Evolutionary conservation across 2,797 vertebrate genomes (phyloP).

Genomic region (Liasis olivaceus): DNA sequence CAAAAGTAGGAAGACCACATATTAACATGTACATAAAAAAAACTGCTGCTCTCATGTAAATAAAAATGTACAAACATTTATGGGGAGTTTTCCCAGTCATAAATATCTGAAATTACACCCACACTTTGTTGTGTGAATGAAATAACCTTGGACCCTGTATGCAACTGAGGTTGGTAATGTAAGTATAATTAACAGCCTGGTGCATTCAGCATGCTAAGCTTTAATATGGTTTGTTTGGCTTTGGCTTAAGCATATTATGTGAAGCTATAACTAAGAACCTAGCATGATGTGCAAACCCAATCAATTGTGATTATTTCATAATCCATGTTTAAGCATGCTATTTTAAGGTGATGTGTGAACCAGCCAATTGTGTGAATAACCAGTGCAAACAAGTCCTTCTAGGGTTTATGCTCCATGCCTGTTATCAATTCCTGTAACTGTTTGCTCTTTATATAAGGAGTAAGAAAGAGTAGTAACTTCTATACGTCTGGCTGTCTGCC

Average conservation of each 20-base stretch:
- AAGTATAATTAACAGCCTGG: neutral
- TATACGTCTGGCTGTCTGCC: neutral
- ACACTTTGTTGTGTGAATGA: neutral
- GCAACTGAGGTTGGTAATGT: neutral
- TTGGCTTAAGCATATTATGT: neutral
- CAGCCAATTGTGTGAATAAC: neutral
- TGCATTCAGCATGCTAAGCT: neutral
- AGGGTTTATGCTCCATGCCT: neutral
- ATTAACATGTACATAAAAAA: neutral
- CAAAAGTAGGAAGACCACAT: neutral
- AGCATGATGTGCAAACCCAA: neutral
- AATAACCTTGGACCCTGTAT: neutral
- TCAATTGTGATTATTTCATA: neutral
- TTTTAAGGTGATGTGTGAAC: neutral
- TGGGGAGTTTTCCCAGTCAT: neutral
- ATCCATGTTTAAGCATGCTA: neutral
- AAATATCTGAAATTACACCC: neutral
- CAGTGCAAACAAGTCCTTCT: neutral
- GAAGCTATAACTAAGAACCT: neutral
- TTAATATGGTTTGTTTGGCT: neutral
- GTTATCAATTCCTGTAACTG: neutral
- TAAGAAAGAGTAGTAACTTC: neutral
- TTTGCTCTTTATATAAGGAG: neutral
- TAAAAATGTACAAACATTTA: neutral
- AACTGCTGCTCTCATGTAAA: neutral